Evolutionary conservation across 2,113 vertebrate genomes (phyloP), one percentile per base, ranked within the genome.

Genomic region (Colistium nudipinnis): DNA sequence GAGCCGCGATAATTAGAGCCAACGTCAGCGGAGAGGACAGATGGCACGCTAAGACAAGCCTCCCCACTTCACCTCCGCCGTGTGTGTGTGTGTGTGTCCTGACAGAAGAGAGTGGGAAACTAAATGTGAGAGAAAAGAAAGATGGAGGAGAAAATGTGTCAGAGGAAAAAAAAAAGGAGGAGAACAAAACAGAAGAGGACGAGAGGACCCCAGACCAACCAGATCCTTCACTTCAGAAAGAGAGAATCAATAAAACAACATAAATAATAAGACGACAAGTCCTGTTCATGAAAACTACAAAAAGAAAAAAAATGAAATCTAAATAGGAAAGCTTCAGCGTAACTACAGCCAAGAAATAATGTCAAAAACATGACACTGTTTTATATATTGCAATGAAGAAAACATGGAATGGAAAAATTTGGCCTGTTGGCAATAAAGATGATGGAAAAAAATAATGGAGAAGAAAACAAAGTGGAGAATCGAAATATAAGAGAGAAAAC

Each of bases 21-120:
- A 91, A 93, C 92, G 92, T 92, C 92, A 92, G 89, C 87, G 85
- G 85, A 70, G 78, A 90, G 90, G 92, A 93, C 93, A 94, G 93
- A 94, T 94, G 93, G 93, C 91, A 90, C 86, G 90, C 83, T 92
- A 92, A 93, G 90, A 90, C 92, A 92, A 93, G 92, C 89, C 90
- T 93, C 90, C 55, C 84, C 10, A 84, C 83, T 78, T 81, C 83
- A 81, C 80, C 84, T 86, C 82, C 39, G 35, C 78, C 28, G 76
- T 62, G 80, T 83, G 84, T 54, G 76, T 83, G 87, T 84, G 88
- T 74, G 81, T 66, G 68, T 68, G 66, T 79, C 81, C 78, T 75
- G 76, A 84, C 79, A 84, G 76, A 54, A 71, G 76, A 84, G 65
- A 52, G 66, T 78, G 71, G 59, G 81, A 74, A 68, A 59, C 60